Evolutionary conservation across 2,888 invertebrate genomes (phyloP).

Genomic region (Halictus quadricinctus): DNA sequence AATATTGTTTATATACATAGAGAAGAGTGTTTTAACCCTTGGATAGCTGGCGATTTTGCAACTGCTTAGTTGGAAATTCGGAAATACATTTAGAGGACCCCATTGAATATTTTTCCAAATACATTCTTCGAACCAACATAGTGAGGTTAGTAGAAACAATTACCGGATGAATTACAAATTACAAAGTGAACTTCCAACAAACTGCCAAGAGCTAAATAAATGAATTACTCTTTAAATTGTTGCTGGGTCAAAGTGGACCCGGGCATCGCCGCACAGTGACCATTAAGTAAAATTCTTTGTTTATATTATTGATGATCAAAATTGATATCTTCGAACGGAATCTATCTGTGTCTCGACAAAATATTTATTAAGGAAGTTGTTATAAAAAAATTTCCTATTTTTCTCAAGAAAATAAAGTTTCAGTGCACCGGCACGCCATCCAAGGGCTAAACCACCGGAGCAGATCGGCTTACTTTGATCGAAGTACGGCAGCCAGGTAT

Average conservation of each 20-base stretch:
- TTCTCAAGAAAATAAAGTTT: not conserved
- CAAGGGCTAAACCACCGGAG: not conserved
- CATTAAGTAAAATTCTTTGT: no score
- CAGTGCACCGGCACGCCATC: not conserved
- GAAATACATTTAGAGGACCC: not conserved
- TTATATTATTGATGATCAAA: no score
- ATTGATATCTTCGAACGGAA: no score
- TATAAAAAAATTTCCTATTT: no score
- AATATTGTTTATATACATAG: not conserved
- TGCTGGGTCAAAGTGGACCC: no score
- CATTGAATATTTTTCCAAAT: not conserved
- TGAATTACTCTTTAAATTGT: no score
- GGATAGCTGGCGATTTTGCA: not conserved
- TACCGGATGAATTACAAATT: not conserved
- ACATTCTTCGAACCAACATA: not conserved
- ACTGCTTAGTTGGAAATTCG: not conserved
- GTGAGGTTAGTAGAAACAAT: not conserved
- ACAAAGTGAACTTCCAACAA: no score
- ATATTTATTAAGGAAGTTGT: no score
- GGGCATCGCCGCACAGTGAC: no score
- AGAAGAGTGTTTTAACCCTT: not conserved
- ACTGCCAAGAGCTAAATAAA: no score
- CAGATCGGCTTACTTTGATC: slow-evolving; percentile 85
- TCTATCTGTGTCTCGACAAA: no score
- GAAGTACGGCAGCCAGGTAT: slow-evolving; percentile 89